Conservation (phyloP, 2,113 vertebrate species). For the Agelaius phoeniceus region DNA sequence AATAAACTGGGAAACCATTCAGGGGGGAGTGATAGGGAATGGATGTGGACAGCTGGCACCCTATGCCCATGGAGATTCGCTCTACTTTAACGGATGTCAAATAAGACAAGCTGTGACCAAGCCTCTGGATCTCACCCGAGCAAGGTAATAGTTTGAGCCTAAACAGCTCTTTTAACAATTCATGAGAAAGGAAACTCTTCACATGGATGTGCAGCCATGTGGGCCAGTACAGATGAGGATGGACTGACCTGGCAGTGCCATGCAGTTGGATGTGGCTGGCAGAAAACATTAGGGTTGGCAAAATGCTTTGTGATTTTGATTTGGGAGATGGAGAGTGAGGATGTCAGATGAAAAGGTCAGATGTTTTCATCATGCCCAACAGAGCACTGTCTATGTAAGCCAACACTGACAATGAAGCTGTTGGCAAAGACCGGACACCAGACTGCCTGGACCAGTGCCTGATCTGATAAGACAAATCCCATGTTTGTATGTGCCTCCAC, state of each 20-base stretch:
- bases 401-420: background rate
- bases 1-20: conserved; percentile 95
- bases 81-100: conserved; percentile 98
- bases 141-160: conserved; percentile 82
- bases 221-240: background rate
- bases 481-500: background rate
- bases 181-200: background rate
- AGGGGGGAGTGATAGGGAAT: conserved; percentile 92
- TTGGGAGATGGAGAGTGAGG: background rate
- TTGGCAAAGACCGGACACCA: conserved; percentile 34
- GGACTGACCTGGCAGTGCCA: background rate
- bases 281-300: background rate
- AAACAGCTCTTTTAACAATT: background rate
- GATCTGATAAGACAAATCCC: conserved; percentile 46
- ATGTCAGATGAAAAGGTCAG: conserved; percentile 34
- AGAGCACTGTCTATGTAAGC: background rate
- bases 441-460: conserved; percentile 39
- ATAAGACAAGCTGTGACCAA: conserved; percentile 94
- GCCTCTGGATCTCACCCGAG: conserved; percentile 94
- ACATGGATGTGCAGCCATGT: background rate
- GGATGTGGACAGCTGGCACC: conserved; percentile 96
- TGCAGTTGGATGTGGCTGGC: background rate
- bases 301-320: background rate
- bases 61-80: conserved; percentile 94
- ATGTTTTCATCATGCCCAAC: conserved; percentile 12